Evolutionary conservation across 64 coral and sea anemone genomes (phyloP).

Genomic region (Actinia tenebrosa): DNA sequence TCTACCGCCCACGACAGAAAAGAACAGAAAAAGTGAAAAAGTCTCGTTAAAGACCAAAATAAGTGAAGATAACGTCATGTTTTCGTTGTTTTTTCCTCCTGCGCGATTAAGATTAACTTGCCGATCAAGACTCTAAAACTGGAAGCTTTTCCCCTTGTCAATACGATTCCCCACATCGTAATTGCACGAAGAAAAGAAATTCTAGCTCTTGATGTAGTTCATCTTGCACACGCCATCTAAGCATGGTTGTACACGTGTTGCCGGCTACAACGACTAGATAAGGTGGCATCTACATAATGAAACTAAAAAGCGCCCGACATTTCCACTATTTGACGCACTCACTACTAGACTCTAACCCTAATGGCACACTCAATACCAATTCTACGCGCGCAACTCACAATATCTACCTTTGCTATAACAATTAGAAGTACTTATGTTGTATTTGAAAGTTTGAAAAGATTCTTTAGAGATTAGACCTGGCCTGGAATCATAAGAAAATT

Average conservation of each 20-base stretch:
- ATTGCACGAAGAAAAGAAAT: background rate
- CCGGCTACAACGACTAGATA: background rate
- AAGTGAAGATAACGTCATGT: background rate
- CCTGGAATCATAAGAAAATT: background rate
- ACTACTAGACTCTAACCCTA: background rate
- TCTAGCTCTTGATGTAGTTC: background rate
- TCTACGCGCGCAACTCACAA: background rate
- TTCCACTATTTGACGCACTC: background rate
- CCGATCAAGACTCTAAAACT: background rate
- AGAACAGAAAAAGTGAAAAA: background rate
- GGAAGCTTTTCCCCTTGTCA: background rate
- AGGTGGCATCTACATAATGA: background rate
- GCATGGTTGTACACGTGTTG: slow-evolving; percentile 6
- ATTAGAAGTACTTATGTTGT: background rate
- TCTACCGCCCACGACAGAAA: background rate
- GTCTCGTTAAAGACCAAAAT: background rate
- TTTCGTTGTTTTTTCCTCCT: background rate
- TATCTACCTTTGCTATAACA: background rate
- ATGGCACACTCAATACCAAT: background rate
- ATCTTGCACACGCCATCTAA: background rate
- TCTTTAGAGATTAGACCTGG: background rate
- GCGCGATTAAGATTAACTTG: background rate
- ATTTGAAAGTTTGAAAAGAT: background rate
- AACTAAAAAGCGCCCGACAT: background rate
- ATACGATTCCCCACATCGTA: background rate